phyloP scores from a whole-genome alignment of 2,797 vertebrate genomes.

The Sebastes minor region DNA sequence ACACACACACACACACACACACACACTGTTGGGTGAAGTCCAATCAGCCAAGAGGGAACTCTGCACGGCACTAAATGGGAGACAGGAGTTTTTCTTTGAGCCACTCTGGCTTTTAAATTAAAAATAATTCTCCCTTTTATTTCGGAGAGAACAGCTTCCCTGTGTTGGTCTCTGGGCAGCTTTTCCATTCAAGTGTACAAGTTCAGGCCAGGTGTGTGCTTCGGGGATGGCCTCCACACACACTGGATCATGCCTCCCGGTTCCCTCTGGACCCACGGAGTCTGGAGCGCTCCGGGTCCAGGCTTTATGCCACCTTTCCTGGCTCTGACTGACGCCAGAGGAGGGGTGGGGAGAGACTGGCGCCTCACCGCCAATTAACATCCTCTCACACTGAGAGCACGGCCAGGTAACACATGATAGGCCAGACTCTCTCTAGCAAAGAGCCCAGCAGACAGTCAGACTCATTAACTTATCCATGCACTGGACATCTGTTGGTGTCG shows the following conservation, averaged over 20 bases:
- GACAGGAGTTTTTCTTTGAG: conserved; percentile 51
- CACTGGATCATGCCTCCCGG: conserved; percentile 39
- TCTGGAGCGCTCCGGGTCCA: conserved; percentile 58
- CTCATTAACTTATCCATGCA: conserved; percentile 32
- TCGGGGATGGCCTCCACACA: conserved; percentile 42
- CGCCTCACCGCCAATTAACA: conserved; percentile 72
- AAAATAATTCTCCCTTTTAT: conserved; percentile 59
- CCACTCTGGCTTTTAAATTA: conserved; percentile 41
- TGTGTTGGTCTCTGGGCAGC: conserved; percentile 27
- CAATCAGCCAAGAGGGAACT: conserved; percentile 64
- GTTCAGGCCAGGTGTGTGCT: conserved; percentile 57
- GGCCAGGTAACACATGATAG: conserved; percentile 75
- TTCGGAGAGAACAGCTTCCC: conserved; percentile 28
- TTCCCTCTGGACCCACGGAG: conserved; percentile 61
- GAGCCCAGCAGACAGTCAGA: conserved; percentile 43
- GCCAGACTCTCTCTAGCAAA: conserved; percentile 29
- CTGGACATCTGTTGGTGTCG: conserved; percentile 56
- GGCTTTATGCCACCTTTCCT: conserved; percentile 76
- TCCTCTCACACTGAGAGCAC: conserved; percentile 61
- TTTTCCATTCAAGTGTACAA: conserved; percentile 56
- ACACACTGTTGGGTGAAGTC: conserved; percentile 50
- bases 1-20: conserved; percentile 19
- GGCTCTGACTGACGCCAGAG: conserved; percentile 58
- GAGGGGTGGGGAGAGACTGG: conserved; percentile 59
- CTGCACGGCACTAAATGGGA: conserved; percentile 40